Conservation (phyloP, 1,140 invertebrate species). For the Epicauta chinensis region DNA sequence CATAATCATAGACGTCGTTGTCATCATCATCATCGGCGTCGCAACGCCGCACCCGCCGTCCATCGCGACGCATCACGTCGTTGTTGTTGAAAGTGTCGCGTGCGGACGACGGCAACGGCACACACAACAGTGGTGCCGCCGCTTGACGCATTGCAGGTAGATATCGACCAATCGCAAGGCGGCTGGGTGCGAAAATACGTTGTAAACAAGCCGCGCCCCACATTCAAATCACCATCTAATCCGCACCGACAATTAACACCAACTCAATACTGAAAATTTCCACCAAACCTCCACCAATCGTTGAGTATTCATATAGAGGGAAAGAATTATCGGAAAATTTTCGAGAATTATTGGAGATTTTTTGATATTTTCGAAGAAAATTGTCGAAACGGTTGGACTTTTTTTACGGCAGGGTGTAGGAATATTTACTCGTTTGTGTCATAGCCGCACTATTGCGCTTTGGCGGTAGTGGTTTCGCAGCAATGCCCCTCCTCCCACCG, state of each 20-base stretch:
- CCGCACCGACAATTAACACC: conserved; percentile 50
- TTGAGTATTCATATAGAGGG: neutral
- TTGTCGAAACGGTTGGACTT: neutral
- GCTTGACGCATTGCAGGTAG: conserved; percentile 79
- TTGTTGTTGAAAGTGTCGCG: conserved; percentile 27
- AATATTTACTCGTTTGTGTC: conserved; percentile 41
- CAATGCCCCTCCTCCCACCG: conserved; percentile 16
- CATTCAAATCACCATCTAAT: conserved; percentile 45
- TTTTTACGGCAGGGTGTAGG: conserved; percentile 24
- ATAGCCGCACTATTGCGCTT: conserved; percentile 39
- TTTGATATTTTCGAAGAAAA: too few relatives aligned
- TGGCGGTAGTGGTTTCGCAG: conserved; percentile 30
- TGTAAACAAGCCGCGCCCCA: conserved; percentile 61
- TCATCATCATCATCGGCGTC: neutral
- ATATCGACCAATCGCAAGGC: conserved; percentile 60
- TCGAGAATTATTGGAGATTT: neutral
- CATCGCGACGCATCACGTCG: conserved; percentile 27
- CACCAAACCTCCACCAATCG: conserved; percentile 18
- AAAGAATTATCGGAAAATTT: too few relatives aligned
- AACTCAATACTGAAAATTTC: conserved; percentile 18
- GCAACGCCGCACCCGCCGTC: conserved; percentile 31
- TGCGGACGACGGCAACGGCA: conserved; percentile 21
- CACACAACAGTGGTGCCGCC: conserved; percentile 17
- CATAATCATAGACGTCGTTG: neutral
- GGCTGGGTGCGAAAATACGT: conserved; percentile 42